Conservation (phyloP, 2,888 invertebrate species). For the Catocala nupta region DNA sequence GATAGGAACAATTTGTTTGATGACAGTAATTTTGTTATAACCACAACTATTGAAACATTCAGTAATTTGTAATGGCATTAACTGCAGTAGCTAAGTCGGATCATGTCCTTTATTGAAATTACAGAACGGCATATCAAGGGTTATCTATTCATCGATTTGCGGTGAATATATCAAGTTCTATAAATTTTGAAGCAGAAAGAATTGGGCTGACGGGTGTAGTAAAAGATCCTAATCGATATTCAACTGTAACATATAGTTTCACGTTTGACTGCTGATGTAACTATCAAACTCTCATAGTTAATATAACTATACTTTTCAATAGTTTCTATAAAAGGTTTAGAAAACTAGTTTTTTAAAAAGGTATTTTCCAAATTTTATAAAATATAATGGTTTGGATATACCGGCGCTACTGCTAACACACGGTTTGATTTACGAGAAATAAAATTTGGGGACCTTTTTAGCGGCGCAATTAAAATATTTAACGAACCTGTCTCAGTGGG, state of each 20-base stretch:
- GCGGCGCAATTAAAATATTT: slow-evolving; percentile 86
- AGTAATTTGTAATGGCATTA: too few relatives aligned
- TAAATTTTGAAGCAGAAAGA: slow-evolving; percentile 68
- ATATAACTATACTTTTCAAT: slow-evolving; percentile 4
- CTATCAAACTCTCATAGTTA: slow-evolving; percentile 38
- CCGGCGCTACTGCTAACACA: slow-evolving; percentile 79
- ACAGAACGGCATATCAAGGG: slow-evolving; percentile 31
- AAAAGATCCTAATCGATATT: slow-evolving; percentile 79
- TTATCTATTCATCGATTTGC: slow-evolving; percentile 79
- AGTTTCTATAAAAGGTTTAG: slow-evolving; percentile 31
- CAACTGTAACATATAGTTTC: slow-evolving; percentile 69
- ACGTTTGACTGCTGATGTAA: slow-evolving; percentile 68
- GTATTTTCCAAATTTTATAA: slow-evolving; percentile 28
- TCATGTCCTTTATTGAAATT: slow-evolving; percentile 38
- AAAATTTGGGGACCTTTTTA: slow-evolving; percentile 80
- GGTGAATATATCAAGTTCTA: slow-evolving; percentile 79
- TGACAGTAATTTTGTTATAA: slow-evolving; percentile 50
- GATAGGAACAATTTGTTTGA: slow-evolving; percentile 29
- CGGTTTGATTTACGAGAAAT: slow-evolving; percentile 83
- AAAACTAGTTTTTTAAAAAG: too few relatives aligned
- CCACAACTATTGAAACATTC: too few relatives aligned
- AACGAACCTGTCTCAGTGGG: slow-evolving; percentile 83
- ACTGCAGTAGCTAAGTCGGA: slow-evolving; percentile 8
- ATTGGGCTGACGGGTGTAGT: slow-evolving; percentile 79
- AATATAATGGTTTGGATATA: slow-evolving; percentile 59